phyloP scores from a whole-genome alignment of 2,888 invertebrate species.

The Colletes collaris region DNA sequence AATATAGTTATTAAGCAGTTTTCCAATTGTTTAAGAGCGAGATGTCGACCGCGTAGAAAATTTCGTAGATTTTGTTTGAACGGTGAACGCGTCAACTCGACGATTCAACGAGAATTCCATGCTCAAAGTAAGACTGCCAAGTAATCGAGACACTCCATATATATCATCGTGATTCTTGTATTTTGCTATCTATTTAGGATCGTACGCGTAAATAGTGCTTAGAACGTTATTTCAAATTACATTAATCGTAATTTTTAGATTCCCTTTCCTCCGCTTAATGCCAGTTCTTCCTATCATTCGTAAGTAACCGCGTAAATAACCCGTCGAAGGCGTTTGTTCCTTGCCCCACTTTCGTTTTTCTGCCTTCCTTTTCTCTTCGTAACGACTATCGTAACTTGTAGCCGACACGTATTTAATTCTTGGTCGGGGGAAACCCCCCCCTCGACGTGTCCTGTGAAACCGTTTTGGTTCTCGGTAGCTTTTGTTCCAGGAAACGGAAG shows the following conservation, averaged over 20 bases:
- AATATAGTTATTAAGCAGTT: too few species aligned
- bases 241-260: not conserved
- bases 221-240: conserved; percentile 5
- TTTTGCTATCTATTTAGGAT: conserved; percentile 55
- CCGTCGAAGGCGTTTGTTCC: conserved; percentile 21
- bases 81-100: too few species aligned
- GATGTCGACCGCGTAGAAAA: too few species aligned
- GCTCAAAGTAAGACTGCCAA: conserved; percentile 78
- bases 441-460: not conserved
- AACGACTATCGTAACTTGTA: conserved; percentile 1
- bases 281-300: conserved; percentile 11
- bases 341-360: not conserved
- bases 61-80: too few species aligned
- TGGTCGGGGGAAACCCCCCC: not conserved
- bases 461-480: not conserved
- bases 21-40: too few species aligned
- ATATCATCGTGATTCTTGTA: conserved; percentile 53
- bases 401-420: conserved; percentile 2
- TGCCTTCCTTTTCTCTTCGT: not conserved
- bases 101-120: conserved; percentile 38
- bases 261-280: conserved; percentile 22
- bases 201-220: conserved; percentile 47
- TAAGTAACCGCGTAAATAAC: conserved; percentile 46
- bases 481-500: not conserved
- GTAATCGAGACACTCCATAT: conserved; percentile 58